Evolutionary conservation across 2,888 invertebrate genomes (phyloP).

Genomic region (Drosophila birchii): DNA sequence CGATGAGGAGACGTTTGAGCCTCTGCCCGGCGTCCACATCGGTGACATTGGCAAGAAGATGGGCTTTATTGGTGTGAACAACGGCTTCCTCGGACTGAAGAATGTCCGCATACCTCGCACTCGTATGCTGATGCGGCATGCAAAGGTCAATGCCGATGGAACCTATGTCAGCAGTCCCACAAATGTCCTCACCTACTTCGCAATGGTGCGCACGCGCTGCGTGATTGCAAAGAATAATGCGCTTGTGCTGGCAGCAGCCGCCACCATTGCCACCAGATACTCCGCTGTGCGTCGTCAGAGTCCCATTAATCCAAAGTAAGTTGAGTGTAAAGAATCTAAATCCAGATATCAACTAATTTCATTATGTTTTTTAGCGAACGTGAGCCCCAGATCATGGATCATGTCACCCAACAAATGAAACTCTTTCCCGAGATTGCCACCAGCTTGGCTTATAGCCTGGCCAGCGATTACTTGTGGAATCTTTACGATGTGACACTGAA

Average conservation of each 20-base stretch:
- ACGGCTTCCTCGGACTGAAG: constrained; percentile 95
- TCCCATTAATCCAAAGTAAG: constrained; percentile 90
- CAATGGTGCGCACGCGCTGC: constrained; percentile 95
- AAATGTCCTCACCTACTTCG: constrained; percentile 92
- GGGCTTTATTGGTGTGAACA: constrained; percentile 95
- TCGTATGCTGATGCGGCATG: constrained; percentile 96
- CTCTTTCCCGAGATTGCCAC: constrained; percentile 93
- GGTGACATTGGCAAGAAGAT: constrained; percentile 98
- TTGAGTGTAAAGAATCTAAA: neutral
- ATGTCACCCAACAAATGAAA: constrained; percentile 96
- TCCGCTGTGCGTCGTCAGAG: constrained; percentile 95
- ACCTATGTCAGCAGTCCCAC: constrained; percentile 92
- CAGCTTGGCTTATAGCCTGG: constrained; percentile 91
- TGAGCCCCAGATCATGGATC: constrained; percentile 96
- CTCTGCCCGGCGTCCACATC: constrained; percentile 93
- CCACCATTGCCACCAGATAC: constrained; percentile 95
- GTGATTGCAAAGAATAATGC: constrained; percentile 90
- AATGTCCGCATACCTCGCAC: constrained; percentile 94
- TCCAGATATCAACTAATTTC: neutral
- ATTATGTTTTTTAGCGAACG: constrained; percentile 86
- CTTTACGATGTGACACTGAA: constrained; percentile 91
- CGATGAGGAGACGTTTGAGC: constrained; percentile 94
- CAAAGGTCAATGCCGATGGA: constrained; percentile 95
- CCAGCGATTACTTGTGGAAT: constrained; percentile 90
- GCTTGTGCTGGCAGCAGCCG: constrained; percentile 90